Percentiles rank a stretch among this genome's conserved stretches.
Conservation (phyloP, 1,140 invertebrate species). For the Brachionus rotundiformis region DNA sequence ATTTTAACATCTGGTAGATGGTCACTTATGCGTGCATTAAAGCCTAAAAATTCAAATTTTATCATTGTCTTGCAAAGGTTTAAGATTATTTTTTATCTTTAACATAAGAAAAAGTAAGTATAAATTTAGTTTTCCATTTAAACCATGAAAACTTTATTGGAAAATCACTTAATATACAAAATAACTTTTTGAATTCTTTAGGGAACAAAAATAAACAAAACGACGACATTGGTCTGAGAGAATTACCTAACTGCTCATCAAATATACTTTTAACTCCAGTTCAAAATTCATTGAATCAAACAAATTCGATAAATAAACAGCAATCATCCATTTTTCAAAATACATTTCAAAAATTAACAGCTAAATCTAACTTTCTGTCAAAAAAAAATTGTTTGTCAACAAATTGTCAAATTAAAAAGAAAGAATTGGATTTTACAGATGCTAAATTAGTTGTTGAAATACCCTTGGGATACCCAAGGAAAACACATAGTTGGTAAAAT, state of each 20-base stretch:
- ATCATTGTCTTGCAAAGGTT: too few species aligned
- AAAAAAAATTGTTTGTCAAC: slow-evolving; percentile 8
- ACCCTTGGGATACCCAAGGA: slow-evolving; percentile 35
- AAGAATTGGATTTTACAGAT: slow-evolving; percentile 23
- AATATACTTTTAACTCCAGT: slow-evolving; percentile 1
- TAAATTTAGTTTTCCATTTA: too few species aligned
- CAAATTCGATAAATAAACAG: not conserved
- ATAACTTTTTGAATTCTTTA: too few species aligned
- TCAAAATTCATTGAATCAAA: not conserved
- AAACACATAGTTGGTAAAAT: slow-evolving; percentile 44
- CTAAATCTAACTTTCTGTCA: not conserved
- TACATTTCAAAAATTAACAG: not conserved
- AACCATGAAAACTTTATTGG: too few species aligned
- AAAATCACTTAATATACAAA: too few species aligned
- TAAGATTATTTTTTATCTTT: too few species aligned
- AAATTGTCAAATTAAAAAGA: not conserved
- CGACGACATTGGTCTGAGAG: not conserved
- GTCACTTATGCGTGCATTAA: too few species aligned
- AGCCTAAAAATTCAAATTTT: too few species aligned
- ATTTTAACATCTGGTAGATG: too few species aligned
- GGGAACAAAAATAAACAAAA: not conserved
- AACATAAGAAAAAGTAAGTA: too few species aligned
- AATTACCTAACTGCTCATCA: not conserved
- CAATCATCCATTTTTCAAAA: not conserved
- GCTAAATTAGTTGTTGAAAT: slow-evolving; percentile 22